Evolutionary conservation across 2,797 vertebrate genomes (phyloP).

Genomic region (Buphagus erythrorhynchus): DNA sequence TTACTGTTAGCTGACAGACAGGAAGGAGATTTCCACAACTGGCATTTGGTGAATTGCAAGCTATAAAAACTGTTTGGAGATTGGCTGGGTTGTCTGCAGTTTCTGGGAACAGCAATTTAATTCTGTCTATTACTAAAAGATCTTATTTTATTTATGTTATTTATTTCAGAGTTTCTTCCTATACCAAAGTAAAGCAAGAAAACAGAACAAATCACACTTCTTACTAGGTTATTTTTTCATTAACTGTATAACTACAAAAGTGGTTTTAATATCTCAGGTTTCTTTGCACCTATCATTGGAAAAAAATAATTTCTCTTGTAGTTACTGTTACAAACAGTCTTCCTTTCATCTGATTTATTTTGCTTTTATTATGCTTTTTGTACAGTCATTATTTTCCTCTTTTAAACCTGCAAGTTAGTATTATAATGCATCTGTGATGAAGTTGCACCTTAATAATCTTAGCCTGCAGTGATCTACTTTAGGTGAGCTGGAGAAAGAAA

Average conservation of each 20-base stretch:
- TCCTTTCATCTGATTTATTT: neutral
- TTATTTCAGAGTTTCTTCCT: neutral
- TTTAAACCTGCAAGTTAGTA: neutral
- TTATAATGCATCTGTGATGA: neutral
- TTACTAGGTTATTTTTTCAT: neutral
- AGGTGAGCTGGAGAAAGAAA: neutral
- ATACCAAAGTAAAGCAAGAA: neutral
- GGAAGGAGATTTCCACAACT: slow-evolving; percentile 44
- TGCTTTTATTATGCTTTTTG: neutral
- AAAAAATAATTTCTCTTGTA: neutral
- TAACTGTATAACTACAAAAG: neutral
- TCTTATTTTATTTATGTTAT: neutral
- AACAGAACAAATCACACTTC: neutral
- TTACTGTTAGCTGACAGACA: slow-evolving; percentile 32
- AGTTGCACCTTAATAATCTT: neutral
- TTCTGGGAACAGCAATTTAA: neutral
- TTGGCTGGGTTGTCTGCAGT: neutral
- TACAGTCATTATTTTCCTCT: neutral
- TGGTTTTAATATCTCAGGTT: neutral
- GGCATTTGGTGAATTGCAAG: slow-evolving; percentile 60
- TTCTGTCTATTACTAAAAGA: neutral
- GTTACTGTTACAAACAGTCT: neutral
- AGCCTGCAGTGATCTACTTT: neutral
- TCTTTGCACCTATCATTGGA: neutral
- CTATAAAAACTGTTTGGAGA: slow-evolving; percentile 45